phyloP scores from a whole-genome alignment of 2,797 vertebrate species.

The Cryptoblepharus egeriae region DNA sequence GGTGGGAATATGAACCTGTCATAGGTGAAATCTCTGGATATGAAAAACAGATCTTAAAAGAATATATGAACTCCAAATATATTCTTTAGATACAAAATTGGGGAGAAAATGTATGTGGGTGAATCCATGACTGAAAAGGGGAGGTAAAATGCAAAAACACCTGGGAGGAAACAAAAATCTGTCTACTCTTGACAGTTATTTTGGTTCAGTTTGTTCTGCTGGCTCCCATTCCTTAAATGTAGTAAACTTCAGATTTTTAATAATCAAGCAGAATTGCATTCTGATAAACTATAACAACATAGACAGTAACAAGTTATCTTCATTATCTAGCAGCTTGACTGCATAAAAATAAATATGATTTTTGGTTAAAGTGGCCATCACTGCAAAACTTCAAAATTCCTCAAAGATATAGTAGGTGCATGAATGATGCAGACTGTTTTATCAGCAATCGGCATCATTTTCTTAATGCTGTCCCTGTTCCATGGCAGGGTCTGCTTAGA shows the following conservation, averaged over 20 bases:
- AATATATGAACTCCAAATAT: background rate
- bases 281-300: background rate
- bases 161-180: background rate
- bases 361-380: background rate
- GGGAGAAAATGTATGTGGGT: background rate
- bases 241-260: background rate
- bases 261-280: background rate
- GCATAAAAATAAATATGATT: background rate
- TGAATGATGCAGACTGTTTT: background rate
- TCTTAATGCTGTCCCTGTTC: too few species aligned
- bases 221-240: background rate
- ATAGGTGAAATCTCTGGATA: background rate
- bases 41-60: background rate
- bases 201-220: background rate
- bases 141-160: background rate
- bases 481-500: too few species aligned
- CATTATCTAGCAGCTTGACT: background rate
- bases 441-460: too few species aligned
- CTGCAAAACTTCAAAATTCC: background rate
- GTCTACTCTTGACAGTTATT: background rate
- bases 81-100: background rate
- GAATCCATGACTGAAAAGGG: background rate
- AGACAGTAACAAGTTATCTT: background rate
- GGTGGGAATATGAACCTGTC: background rate
- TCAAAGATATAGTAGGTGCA: background rate